Conservation (phyloP, 1,140 invertebrate genomes). For the Brachionus sp. region DNA sequence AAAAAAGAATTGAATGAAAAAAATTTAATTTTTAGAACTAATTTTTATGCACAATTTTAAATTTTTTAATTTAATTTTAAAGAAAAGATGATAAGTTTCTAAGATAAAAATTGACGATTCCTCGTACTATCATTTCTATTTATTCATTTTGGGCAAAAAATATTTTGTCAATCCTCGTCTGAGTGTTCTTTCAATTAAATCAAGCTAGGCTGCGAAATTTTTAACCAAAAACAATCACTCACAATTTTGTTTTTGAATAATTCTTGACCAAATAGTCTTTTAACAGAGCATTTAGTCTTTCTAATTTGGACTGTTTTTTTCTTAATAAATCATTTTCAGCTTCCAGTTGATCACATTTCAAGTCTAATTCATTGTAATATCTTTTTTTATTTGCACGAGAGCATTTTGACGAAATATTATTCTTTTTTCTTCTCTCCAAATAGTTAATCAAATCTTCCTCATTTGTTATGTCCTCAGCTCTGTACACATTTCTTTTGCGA, state of each 20-base stretch:
- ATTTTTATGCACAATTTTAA: not conserved
- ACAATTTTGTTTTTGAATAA: slow-evolving; percentile 50
- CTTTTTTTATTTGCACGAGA: slow-evolving; percentile 54
- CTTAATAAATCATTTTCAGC: slow-evolving; percentile 52
- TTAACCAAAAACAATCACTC: not conserved
- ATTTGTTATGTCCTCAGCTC: slow-evolving; percentile 28
- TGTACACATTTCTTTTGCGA: not conserved
- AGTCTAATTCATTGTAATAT: slow-evolving; percentile 55
- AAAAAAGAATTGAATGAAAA: not conserved
- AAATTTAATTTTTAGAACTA: not conserved
- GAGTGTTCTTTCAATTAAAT: not conserved
- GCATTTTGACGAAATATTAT: slow-evolving; percentile 55
- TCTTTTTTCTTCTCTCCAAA: slow-evolving; percentile 51
- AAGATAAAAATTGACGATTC: not conserved
- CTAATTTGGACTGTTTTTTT: slow-evolving; percentile 51
- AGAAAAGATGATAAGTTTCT: not conserved
- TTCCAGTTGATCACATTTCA: slow-evolving; percentile 50
- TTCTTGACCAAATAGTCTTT: slow-evolving; percentile 52
- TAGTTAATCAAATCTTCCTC: slow-evolving; percentile 47
- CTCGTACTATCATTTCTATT: not conserved
- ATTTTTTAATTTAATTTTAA: not conserved
- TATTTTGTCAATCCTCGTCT: not conserved
- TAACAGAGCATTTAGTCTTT: slow-evolving; percentile 53
- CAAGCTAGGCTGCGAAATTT: not conserved
- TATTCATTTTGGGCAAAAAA: not conserved